Base-by-base conservation (phyloP, 2,888 invertebrate genomes). In the Conchocele bisecta region DNA sequence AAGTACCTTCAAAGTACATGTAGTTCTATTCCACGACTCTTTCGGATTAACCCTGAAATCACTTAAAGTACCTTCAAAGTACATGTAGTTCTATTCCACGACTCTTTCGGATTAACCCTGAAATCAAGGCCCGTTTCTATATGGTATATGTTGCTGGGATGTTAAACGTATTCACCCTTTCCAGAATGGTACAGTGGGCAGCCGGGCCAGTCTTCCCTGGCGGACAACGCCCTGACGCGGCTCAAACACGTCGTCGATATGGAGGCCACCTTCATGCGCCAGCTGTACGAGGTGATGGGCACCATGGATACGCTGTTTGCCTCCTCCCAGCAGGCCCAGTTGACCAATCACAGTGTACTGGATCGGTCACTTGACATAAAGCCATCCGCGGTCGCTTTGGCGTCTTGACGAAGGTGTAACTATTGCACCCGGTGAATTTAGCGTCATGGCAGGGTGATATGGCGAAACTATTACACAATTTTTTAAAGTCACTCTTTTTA, bases 201-300 rank as follows among this genome's bases (percentile, higher is more conserved):
- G 93, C 93, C 75, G 91, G 93, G 77, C 15, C 81, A 83, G 83
- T 93, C 94, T 26, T 93, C 94, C 20, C 92, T 93, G 66, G 92
- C 95, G 41, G 92, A 94, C 46, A 92, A 93, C 73, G 91, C 94
- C 69, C 93, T 96, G 81, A 92, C 92, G 58, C 91, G 93, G 11
- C 92, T 97, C 3, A 92, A 93, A 37, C 91, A 93, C 51, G 92
- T 93, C 70, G 91, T 97, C 24, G 92, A 93, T 75, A 93, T 93
- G 71, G 97, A 97, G 92, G 93, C 90, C 3, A 58, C 73, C 3
- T 90, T 88, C 68, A 88, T 91, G 87, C 90, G 88, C 44, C 82
- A 86, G 33, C 83, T 92, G 56, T 85, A 89, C 77, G 88, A 90
- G 78, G 79, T 91, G 13, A 87, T 91, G 79, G 92, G 92, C 31